phyloP scores from a whole-genome alignment of 35 echinoderm and acorn worm genomes.

The Ophiothrix spiculata region DNA sequence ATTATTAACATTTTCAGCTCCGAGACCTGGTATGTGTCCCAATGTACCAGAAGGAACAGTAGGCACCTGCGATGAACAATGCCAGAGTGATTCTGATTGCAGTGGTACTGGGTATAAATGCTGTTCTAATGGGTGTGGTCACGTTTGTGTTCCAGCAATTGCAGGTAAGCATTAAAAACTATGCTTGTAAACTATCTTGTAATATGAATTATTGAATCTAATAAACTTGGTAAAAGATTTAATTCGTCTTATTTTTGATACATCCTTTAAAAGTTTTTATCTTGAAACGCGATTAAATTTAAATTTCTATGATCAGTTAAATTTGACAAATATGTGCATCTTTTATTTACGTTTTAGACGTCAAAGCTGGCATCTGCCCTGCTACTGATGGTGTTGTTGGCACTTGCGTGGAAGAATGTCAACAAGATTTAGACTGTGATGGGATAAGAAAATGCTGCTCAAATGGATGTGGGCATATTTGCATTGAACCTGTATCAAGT shows the following conservation, averaged over 20 bases:
- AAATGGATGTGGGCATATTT: constrained; percentile 84
- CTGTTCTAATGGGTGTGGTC: background rate
- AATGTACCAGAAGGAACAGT: background rate
- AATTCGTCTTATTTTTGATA: no score
- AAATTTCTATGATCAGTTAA: no score
- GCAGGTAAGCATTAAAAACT: background rate
- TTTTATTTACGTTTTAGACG: background rate
- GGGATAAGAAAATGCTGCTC: constrained; percentile 69
- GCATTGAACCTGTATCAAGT: constrained; percentile 43
- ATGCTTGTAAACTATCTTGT: background rate
- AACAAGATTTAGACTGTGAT: constrained; percentile 48
- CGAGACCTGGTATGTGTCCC: background rate
- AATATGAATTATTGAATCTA: no score
- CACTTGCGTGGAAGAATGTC: constrained; percentile 25
- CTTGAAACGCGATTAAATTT: no score
- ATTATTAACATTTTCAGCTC: no score
- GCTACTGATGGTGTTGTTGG: background rate
- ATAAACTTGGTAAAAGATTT: no score
- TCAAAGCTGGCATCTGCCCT: background rate
- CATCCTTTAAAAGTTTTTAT: no score
- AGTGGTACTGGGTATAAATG: background rate
- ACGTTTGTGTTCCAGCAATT: background rate
- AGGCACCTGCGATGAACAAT: background rate
- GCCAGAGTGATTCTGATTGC: background rate
- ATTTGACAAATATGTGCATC: no score